Percentiles rank a stretch among this genome's conserved stretches.
Evolutionary conservation across 2,888 invertebrate genomes (phyloP).

Genomic region (Melolontha melolontha): DNA sequence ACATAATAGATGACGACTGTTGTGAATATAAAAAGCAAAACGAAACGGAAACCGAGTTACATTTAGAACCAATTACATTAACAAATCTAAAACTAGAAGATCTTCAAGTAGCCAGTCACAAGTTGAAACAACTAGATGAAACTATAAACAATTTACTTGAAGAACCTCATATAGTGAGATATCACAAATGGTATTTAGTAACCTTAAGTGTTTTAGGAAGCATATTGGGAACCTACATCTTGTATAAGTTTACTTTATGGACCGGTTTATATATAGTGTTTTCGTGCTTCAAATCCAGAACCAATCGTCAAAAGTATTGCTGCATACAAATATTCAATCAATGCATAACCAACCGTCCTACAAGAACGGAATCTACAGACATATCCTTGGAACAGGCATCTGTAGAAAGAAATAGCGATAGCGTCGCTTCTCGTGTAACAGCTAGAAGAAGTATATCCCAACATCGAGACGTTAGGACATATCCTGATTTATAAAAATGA

Average conservation of each 20-base stretch:
- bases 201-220: neutral
- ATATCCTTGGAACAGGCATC: too few species aligned
- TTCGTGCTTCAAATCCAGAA: neutral
- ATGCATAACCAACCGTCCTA: neutral
- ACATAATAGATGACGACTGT: conserved; percentile 11
- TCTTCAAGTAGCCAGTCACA: conserved; percentile 6
- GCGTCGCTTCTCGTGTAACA: too few species aligned
- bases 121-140: neutral
- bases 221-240: neutral
- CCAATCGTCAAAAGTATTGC: neutral
- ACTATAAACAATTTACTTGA: conserved; percentile 1
- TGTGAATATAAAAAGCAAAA: neutral
- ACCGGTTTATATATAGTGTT: neutral
- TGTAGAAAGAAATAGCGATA: too few species aligned
- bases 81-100: conserved; percentile 20
- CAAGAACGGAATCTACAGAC: neutral
- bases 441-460: too few species aligned
- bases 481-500: too few species aligned
- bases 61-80: conserved; percentile 15
- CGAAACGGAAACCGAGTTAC: neutral
- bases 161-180: conserved; percentile 22
- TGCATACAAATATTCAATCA: conserved; percentile 16
- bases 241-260: conserved; percentile 3
- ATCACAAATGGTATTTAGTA: conserved; percentile 12
- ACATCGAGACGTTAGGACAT: too few species aligned